Conservation (phyloP, 2,113 vertebrate genomes). For the Odocoileus hemionus region DNA sequence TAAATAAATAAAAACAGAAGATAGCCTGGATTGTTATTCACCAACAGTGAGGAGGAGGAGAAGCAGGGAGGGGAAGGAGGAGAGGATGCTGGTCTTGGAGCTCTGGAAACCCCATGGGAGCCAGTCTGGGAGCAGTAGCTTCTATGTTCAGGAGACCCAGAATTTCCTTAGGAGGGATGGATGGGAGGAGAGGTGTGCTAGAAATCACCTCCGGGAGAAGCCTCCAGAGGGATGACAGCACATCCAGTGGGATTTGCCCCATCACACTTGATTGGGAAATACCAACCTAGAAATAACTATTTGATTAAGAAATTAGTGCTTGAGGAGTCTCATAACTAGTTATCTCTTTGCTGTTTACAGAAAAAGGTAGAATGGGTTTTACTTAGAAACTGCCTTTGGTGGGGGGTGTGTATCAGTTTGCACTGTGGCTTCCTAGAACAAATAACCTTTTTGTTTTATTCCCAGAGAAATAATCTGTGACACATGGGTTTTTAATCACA, state of each 20-base stretch:
- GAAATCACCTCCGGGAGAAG: not conserved
- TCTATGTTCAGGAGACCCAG: not conserved
- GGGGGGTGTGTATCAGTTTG: not conserved
- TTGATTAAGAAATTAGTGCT: constrained; percentile 41
- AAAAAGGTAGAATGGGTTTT: constrained; percentile 54
- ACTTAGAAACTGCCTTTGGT: constrained; percentile 46
- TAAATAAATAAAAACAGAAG: not conserved
- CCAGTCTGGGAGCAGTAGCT: not conserved
- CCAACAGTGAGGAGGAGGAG: not conserved
- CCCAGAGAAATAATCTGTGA: constrained; percentile 58
- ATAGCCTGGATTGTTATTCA: not conserved
- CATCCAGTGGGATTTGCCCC: not conserved
- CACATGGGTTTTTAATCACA: constrained; percentile 47
- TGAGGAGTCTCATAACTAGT: constrained; percentile 10
- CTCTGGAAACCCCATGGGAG: not conserved
- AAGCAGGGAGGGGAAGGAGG: not conserved
- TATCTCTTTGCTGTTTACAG: constrained; percentile 31
- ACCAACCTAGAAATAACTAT: constrained; percentile 19
- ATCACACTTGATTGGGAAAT: not conserved
- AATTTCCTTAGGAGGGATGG: not conserved
- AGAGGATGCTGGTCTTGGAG: not conserved
- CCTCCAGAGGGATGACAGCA: fast-evolving
- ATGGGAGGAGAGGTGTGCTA: no score
- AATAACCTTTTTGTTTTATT: constrained; percentile 53
- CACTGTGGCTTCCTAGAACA: constrained; percentile 53